Evolutionary conservation across 1,140 invertebrate genomes (phyloP), one percentile per base, ranked within the genome.

Genomic region (Rhynchophorus ferrugineus): DNA sequence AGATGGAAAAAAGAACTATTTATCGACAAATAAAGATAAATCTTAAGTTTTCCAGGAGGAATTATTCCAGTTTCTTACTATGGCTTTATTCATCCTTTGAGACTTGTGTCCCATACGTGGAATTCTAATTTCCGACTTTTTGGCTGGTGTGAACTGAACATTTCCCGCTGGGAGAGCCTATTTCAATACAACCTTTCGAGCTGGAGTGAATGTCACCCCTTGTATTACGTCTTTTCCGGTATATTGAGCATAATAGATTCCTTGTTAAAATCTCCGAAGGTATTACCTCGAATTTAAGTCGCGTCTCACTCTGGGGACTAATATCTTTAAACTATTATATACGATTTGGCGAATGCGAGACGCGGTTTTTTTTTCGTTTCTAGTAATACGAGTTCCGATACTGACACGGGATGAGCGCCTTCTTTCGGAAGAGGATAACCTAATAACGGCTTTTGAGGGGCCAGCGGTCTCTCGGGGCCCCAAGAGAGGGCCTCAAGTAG

Each of bases 41-140:
- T 54, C 51, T 47, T 47, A 47, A 54, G 45, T 38, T 17, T 47
- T 42, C 38, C 21, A 42, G 11, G 9, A 9, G 44, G 29, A 24
- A 47, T 3, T 20, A 60, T 58, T 50, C 41, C 41, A 59, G 54
- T 55, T 22, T 48, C 56, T 60, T 65, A 62, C 61, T 65, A 63
- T 63, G 62, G 55, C 63, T 63, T 65, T 63, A 65, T 65, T 57
- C 61, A 63, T 63, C 63, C 63, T 61, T 29, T 36, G 63, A 58
- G 63, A 63, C 59, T 49, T 48, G 48, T 65, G 61, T 62, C 63
- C 61, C 56, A 56, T 57, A 58, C 50, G 56, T 56, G 50, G 54
- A 57, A 57, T 59, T 56, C 39, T 53, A 59, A 58, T 60, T 62
- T 60, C 61, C 49, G 48, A 49, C 48, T 58, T 57, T 58, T 61